These are phyloP conservation scores for Pyrocoelia pectoralis DNA, from an alignment of 2,888 invertebrate genomes.

Conservation along the genomic window DNA sequence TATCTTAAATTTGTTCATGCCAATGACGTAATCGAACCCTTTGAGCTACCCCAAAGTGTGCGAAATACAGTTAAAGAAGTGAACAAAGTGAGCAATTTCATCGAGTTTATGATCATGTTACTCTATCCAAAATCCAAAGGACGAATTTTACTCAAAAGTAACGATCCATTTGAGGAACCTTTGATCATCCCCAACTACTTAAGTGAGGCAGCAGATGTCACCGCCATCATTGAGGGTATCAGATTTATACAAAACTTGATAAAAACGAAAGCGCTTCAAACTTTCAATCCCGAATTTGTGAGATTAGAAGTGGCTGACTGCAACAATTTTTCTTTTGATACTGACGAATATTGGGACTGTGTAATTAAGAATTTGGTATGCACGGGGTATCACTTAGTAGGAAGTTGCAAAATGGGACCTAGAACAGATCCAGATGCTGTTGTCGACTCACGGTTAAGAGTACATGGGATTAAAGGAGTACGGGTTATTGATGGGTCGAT, in stretches of 20 bases:
- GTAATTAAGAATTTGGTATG: neutral
- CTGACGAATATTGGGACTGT: conserved; percentile 6
- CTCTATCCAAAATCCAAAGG: neutral
- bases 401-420: conserved; percentile 33
- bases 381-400: conserved; percentile 20
- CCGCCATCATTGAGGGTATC: neutral
- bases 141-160: neutral
- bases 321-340: neutral
- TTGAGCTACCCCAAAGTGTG: neutral
- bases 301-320: neutral
- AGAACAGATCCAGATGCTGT: conserved; percentile 15
- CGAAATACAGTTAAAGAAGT: neutral
- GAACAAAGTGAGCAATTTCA: neutral
- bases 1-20: neutral
- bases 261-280: neutral
- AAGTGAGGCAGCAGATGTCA: neutral
- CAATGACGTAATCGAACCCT: neutral
- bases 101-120: neutral
- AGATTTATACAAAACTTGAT: neutral
- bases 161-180: neutral
- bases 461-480: conserved; percentile 18
- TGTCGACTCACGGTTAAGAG: conserved; percentile 25
- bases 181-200: neutral
- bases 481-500: conserved; percentile 17
- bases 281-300: neutral